phyloP scores from a whole-genome alignment of 2,113 vertebrate species.

The Egretta garzetta region DNA sequence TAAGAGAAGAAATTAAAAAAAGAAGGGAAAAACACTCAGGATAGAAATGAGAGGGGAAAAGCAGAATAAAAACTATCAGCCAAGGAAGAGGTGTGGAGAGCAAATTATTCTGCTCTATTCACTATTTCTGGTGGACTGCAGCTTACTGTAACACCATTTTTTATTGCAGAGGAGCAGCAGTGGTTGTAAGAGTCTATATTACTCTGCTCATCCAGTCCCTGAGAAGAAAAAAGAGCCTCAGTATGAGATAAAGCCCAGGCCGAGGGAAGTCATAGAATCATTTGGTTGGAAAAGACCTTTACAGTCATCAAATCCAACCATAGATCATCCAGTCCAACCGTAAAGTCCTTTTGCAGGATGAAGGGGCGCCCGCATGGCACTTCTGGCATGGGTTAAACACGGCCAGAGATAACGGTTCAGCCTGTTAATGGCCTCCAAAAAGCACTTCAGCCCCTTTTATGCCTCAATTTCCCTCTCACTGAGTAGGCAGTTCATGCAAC shows the following conservation, averaged over 20 bases:
- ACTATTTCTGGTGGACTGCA: neutral
- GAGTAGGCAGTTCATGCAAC: neutral
- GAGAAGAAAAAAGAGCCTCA: neutral
- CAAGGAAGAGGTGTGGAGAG: neutral
- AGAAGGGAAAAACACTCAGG: neutral
- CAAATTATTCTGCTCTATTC: neutral
- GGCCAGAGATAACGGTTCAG: neutral
- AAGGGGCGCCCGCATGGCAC: rapidly evolving
- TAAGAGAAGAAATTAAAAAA: neutral
- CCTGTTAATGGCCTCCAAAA: neutral
- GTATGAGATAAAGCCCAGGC: neutral
- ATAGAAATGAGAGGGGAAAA: neutral
- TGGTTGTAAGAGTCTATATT: neutral
- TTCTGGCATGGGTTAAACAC: neutral
- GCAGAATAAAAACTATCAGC: neutral
- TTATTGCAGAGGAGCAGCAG: neutral
- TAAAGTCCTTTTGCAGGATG: neutral
- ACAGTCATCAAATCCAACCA: too few relatives aligned
- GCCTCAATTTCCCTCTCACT: neutral
- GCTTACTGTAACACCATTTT: neutral
- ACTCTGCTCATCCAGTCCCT: neutral
- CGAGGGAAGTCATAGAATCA: neutral
- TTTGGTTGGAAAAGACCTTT: too few relatives aligned
- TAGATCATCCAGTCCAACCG: too few relatives aligned
- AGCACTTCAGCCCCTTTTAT: neutral